phyloP scores from a whole-genome alignment of 1,140 invertebrate genomes.

The Leptinotarsa texana region DNA sequence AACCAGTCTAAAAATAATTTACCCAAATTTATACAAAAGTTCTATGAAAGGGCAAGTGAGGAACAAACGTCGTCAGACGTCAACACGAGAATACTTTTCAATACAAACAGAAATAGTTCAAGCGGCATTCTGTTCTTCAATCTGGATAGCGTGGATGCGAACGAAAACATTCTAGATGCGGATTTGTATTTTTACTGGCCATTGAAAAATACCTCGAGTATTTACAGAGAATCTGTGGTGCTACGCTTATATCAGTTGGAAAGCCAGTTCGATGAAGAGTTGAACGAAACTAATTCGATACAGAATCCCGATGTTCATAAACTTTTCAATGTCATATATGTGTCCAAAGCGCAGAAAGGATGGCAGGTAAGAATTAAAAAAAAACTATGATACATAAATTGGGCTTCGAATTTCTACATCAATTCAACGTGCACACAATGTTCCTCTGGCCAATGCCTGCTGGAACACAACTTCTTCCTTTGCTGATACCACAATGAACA shows the following conservation, averaged over 20 bases:
- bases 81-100: slow-evolving; percentile 37
- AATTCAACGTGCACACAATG: too few relatives aligned
- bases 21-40: slow-evolving; percentile 37
- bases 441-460: too few relatives aligned
- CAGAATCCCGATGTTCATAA: slow-evolving; percentile 49
- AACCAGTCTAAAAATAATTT: slow-evolving; percentile 29
- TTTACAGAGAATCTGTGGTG: slow-evolving; percentile 40
- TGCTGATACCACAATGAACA: too few relatives aligned
- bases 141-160: slow-evolving; percentile 32
- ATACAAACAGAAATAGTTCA: slow-evolving; percentile 34
- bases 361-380: slow-evolving; percentile 45
- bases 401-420: too few relatives aligned
- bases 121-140: slow-evolving; percentile 45
- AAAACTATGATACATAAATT: neutral
- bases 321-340: slow-evolving; percentile 49
- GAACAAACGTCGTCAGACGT: slow-evolving; percentile 28
- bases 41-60: slow-evolving; percentile 33
- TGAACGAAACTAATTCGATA: slow-evolving; percentile 39
- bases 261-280: slow-evolving; percentile 27
- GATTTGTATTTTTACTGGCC: slow-evolving; percentile 49
- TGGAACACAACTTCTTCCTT: too few relatives aligned
- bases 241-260: slow-evolving; percentile 42
- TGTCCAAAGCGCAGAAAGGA: slow-evolving; percentile 45
- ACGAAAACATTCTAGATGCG: slow-evolving; percentile 37
- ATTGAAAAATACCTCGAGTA: slow-evolving; percentile 39